Evolutionary conservation across 2,888 invertebrate genomes (phyloP).

Genomic region (Quadroppia sp.): DNA sequence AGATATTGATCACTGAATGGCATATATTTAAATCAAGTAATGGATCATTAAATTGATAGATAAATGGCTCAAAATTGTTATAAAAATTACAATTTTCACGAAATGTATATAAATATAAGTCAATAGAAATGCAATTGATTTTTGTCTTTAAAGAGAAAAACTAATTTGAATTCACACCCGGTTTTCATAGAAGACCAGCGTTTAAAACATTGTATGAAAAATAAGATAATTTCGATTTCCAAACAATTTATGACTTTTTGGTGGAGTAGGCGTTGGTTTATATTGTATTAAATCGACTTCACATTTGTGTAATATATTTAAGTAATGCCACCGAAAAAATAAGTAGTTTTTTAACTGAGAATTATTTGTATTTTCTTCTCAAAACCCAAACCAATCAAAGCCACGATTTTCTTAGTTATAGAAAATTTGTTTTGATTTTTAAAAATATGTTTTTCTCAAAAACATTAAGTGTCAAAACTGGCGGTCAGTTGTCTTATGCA

Average conservation of each 20-base stretch:
- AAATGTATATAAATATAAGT: neutral
- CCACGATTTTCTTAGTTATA: no score
- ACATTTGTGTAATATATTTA: neutral
- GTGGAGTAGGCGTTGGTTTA: slow-evolving; percentile 4
- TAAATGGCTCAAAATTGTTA: neutral
- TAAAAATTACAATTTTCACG: neutral
- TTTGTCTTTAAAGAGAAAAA: neutral
- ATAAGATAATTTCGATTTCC: neutral
- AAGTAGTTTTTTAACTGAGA: neutral
- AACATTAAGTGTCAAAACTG: no score
- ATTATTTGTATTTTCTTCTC: neutral
- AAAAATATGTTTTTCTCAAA: neutral
- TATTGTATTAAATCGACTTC: neutral
- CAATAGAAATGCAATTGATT: neutral
- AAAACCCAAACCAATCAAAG: no score
- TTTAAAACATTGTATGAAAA: neutral
- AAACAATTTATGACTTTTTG: slow-evolving; percentile 2
- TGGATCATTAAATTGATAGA: slow-evolving; percentile 19
- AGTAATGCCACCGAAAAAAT: slow-evolving; percentile 14
- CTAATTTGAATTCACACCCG: slow-evolving; percentile 12
- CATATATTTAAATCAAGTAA: neutral
- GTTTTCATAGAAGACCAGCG: neutral
- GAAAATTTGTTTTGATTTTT: neutral
- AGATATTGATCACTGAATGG: slow-evolving; percentile 17
- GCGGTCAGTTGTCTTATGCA: no score